Base-by-base conservation (phyloP, 2,113 vertebrate genomes). In the Ascaphus truei region DNA sequence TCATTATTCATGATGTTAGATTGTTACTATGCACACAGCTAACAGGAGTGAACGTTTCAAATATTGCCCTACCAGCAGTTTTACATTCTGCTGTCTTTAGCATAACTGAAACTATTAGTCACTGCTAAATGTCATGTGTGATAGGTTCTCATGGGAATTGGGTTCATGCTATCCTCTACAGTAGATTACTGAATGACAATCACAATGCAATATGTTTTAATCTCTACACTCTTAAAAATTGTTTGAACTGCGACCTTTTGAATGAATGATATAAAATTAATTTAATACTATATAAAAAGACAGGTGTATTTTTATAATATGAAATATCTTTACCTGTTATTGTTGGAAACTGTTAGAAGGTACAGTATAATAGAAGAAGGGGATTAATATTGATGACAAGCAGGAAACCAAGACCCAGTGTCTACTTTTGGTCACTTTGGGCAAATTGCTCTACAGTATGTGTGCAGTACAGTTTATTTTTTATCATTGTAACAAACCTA, bases 71-170 rank as follows among this genome's bases (percentile, higher is more conserved):
- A n/a, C n/a, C 8, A 5, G 41, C 16, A 45, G 4, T 45, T 58
- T 58, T 23, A 58, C 31, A 58, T 20, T 43, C 57, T 41, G 57
- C n/a, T n/a, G n/a, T n/a, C n/a, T n/a, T n/a, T n/a, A n/a, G n/a
- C 36, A 23, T 26, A 51, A 4, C 26, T 51, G 6, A 25, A 4
- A 26, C 23, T 26, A 51, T 51, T 51, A 51, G 48, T 51, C 36
- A 39, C 34, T n/a, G 37, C 36, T 60, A 60, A 60, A 60, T 60
- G 57, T 43, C 36, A 60, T 43, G 41, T 37, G 22, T 41, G 33
- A 58, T 23, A 41, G 27, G 36, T 41, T n/a, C 34, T 60, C 36
- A 6, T 41, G 57, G 57, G 23, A 60, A n/a, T 25, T 26, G 7
- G 22, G n/a, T 33, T 41, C 8, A 16, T 3, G 29, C 22, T 27